These are phyloP conservation scores for Sorex fumeus DNA, from an alignment of 2,113 vertebrate genomes.

Conservation along the genomic window DNA sequence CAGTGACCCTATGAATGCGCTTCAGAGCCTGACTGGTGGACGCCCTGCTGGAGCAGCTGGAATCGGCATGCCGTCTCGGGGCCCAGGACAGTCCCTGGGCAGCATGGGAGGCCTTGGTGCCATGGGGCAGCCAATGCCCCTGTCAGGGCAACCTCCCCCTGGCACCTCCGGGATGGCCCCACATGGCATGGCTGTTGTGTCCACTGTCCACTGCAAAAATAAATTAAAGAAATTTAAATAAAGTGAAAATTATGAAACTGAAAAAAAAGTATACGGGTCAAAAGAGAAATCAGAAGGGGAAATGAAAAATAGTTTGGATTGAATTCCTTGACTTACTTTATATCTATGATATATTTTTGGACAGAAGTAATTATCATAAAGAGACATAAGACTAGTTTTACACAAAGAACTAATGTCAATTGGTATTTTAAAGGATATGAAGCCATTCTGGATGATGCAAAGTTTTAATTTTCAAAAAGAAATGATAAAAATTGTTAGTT, in stretches of 20 bases:
- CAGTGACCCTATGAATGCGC: conserved; percentile 98
- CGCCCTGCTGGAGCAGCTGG: conserved; percentile 90
- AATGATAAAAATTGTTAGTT: conserved; percentile 37
- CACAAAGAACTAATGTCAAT: background rate
- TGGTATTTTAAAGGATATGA: conserved; percentile 59
- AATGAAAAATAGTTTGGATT: conserved; percentile 27
- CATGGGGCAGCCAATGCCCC: conserved; percentile 93
- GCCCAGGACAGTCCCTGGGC: conserved; percentile 90
- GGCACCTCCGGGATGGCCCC: conserved; percentile 91
- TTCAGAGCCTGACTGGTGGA: conserved; percentile 96
- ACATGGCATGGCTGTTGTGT: conserved; percentile 94
- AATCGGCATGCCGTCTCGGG: conserved; percentile 94
- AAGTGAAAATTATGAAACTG: too few species aligned
- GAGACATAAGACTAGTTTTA: conserved; percentile 16
- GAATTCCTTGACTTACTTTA: background rate
- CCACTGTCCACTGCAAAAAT: too few species aligned
- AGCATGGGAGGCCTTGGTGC: conserved; percentile 92
- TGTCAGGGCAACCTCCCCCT: conserved; percentile 90
- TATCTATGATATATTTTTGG: background rate
- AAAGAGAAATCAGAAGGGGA: conserved; percentile 32
- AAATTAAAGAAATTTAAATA: too few species aligned
- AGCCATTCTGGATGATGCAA: conserved; percentile 30
- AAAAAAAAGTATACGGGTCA: too few species aligned
- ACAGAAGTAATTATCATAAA: conserved; percentile 52
- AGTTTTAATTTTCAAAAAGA: background rate